Percentiles rank a stretch among this genome's conserved stretches.
phyloP scores from a whole-genome alignment of 2,888 invertebrate genomes.

The Trilocha varians region DNA sequence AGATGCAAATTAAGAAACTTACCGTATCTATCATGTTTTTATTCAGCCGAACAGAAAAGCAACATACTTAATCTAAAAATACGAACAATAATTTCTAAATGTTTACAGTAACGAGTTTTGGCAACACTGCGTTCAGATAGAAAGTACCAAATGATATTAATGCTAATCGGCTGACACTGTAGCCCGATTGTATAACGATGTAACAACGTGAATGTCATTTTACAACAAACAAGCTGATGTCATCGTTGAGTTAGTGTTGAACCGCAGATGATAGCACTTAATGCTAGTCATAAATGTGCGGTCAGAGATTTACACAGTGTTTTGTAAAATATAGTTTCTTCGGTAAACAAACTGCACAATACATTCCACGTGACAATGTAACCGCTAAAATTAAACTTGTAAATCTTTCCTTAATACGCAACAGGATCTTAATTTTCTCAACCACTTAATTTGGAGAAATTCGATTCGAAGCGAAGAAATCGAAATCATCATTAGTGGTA shows the following conservation, averaged over 20 bases:
- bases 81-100: too few species aligned
- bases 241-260: conserved; percentile 16
- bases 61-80: too few species aligned
- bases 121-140: not conserved
- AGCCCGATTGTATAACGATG: conserved; percentile 22
- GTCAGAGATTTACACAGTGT: conserved; percentile 8
- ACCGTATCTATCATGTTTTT: too few species aligned
- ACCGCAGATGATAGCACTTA: not conserved
- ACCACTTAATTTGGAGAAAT: not conserved
- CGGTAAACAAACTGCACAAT: not conserved
- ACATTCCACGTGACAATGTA: too few species aligned
- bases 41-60: too few species aligned
- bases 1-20: too few species aligned
- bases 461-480: not conserved
- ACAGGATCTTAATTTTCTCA: too few species aligned
- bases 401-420: too few species aligned
- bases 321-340: not conserved
- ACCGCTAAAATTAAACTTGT: too few species aligned
- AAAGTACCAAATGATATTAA: conserved; percentile 3
- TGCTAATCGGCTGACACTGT: conserved; percentile 23
- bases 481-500: not conserved
- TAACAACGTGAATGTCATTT: conserved; percentile 22
- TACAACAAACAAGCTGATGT: conserved; percentile 24
- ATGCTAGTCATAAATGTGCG: conserved; percentile 6
- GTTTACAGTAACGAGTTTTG: too few species aligned